These are phyloP conservation scores for Ranitomeya variabilis DNA, from an alignment of 2,113 vertebrate genomes.

Conservation along the genomic window DNA sequence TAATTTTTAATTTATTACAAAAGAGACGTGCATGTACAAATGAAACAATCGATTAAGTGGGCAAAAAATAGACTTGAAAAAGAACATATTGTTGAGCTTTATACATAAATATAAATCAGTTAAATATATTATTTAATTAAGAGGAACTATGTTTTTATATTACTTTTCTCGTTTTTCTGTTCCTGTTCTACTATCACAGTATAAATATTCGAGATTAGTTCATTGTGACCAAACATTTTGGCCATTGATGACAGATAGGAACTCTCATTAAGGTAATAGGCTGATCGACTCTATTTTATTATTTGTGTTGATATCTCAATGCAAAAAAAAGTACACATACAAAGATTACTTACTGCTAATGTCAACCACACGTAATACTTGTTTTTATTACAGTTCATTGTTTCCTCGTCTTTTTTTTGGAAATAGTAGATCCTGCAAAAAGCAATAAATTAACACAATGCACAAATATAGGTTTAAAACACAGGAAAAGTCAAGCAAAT, in stretches of 20 bases:
- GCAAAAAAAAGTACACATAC: background rate
- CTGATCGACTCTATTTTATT: background rate
- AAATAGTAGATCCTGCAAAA: background rate
- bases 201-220: too few relatives aligned
- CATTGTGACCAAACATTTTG: too few relatives aligned
- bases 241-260: background rate
- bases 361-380: background rate
- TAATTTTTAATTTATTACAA: too few relatives aligned
- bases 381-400: background rate
- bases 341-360: background rate
- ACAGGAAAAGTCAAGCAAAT: background rate
- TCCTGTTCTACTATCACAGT: too few relatives aligned
- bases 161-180: too few relatives aligned
- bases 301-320: background rate
- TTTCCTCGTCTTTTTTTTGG: background rate
- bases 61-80: too few relatives aligned
- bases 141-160: too few relatives aligned
- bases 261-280: background rate
- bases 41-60: too few relatives aligned
- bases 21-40: too few relatives aligned
- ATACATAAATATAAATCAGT: too few relatives aligned
- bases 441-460: background rate
- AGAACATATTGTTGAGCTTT: too few relatives aligned
- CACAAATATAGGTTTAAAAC: background rate
- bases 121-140: too few relatives aligned